phyloP scores from a whole-genome alignment of 2,888 invertebrate genomes.

The Troilus luridus region DNA sequence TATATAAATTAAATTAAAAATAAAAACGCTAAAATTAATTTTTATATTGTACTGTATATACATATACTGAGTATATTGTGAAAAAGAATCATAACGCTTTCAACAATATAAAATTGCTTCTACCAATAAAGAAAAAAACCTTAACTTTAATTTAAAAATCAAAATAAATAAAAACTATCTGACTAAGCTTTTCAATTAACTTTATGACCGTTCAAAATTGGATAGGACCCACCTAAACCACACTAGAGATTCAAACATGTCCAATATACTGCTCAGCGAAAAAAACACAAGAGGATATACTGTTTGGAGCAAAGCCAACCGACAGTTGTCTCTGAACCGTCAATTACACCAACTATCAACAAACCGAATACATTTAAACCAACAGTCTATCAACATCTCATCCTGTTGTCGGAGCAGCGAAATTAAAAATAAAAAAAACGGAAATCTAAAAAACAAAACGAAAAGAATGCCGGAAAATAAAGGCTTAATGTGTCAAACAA shows the following conservation, averaged over 20 bases:
- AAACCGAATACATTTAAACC: background rate
- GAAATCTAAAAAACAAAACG: too few relatives aligned
- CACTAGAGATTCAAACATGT: background rate
- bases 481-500: too few relatives aligned
- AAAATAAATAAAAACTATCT: background rate
- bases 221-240: background rate
- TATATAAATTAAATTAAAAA: too few relatives aligned
- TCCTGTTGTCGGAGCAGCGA: background rate
- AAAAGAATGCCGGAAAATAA: background rate
- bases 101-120: too few relatives aligned
- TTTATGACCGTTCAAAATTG: background rate
- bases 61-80: too few relatives aligned
- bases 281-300: background rate
- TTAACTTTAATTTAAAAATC: background rate
- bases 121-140: background rate
- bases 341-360: conserved; percentile 13
- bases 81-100: too few relatives aligned
- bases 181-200: background rate
- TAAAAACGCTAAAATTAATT: too few relatives aligned
- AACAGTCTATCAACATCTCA: background rate
- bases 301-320: background rate
- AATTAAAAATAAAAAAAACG: background rate
- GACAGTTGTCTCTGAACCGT: background rate
- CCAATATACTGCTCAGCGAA: background rate
- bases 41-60: too few relatives aligned